Evolutionary conservation across 2,113 vertebrate species (phyloP).

Genomic region (Cyanoramphus novaezelandiae): DNA sequence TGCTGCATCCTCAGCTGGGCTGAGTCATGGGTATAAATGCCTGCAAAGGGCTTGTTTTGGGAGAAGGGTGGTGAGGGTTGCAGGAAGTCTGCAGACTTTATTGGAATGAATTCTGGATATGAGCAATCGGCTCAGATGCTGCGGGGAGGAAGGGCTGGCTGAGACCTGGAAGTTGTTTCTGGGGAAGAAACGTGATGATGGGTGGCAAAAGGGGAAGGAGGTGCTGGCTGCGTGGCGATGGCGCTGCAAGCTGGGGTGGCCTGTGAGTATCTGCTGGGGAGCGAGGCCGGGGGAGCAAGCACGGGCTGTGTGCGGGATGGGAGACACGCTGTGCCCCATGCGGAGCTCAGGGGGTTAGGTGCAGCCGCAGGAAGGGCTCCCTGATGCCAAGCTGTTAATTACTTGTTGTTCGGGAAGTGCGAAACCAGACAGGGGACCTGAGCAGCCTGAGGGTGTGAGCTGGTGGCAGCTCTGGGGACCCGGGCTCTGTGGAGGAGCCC

Average conservation of each 20-base stretch:
- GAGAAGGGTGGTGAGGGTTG: background rate
- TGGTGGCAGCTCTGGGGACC: background rate
- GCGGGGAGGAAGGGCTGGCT: background rate
- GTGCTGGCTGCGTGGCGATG: rapidly evolving
- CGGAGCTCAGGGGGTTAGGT: rapidly evolving
- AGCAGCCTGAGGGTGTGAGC: rapidly evolving
- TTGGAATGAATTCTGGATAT: background rate
- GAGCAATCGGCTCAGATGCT: background rate
- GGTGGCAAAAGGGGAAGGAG: background rate
- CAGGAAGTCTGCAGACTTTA: background rate
- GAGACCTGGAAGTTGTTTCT: background rate
- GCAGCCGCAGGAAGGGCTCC: background rate
- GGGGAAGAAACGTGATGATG: background rate
- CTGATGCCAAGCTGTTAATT: rapidly evolving
- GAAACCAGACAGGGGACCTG: rapidly evolving
- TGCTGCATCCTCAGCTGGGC: background rate
- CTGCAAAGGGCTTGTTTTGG: background rate
- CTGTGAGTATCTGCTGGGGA: background rate
- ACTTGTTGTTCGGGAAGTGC: background rate
- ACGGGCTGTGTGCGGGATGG: background rate
- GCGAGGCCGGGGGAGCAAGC: background rate
- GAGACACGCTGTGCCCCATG: rapidly evolving
- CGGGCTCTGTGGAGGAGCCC: background rate
- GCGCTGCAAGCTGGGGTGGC: rapidly evolving
- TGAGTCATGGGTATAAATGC: background rate